These are phyloP conservation scores for Corythaixoides concolor DNA, from an alignment of 2,113 vertebrate genomes.

Conservation along the genomic window DNA sequence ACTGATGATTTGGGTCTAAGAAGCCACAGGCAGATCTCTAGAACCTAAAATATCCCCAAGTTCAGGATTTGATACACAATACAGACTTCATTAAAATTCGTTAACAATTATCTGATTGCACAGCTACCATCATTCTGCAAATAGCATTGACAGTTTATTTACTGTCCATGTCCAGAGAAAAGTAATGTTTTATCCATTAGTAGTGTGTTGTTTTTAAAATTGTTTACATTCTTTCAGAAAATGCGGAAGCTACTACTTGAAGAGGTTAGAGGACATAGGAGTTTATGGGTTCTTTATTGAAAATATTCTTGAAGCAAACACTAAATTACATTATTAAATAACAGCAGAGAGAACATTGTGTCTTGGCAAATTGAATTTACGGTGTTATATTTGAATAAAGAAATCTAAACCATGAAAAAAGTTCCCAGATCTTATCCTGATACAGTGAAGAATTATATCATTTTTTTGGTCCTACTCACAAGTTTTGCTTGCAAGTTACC, in stretches of 20 bases:
- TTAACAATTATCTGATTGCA: background rate
- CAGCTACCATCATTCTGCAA: background rate
- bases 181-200: constrained; percentile 61
- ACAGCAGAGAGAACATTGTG: constrained; percentile 59
- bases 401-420: constrained; percentile 52
- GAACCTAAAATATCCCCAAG: background rate
- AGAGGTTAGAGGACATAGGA: background rate
- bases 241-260: background rate
- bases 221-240: constrained; percentile 55
- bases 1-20: constrained; percentile 9
- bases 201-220: constrained; percentile 7
- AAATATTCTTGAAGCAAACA: constrained; percentile 39
- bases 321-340: constrained; percentile 51
- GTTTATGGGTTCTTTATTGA: constrained; percentile 43
- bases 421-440: constrained; percentile 72
- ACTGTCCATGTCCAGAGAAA: background rate
- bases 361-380: constrained; percentile 69
- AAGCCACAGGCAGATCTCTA: constrained; percentile 37
- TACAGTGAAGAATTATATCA: constrained; percentile 38
- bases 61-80: background rate
- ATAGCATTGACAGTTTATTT: background rate
- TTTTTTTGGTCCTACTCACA: constrained; percentile 44
- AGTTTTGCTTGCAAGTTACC: constrained; percentile 62
- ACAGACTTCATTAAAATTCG: background rate
- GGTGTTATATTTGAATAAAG: constrained; percentile 68